phyloP scores from a whole-genome alignment of 2,113 vertebrate species.

The Corapipo altera region DNA sequence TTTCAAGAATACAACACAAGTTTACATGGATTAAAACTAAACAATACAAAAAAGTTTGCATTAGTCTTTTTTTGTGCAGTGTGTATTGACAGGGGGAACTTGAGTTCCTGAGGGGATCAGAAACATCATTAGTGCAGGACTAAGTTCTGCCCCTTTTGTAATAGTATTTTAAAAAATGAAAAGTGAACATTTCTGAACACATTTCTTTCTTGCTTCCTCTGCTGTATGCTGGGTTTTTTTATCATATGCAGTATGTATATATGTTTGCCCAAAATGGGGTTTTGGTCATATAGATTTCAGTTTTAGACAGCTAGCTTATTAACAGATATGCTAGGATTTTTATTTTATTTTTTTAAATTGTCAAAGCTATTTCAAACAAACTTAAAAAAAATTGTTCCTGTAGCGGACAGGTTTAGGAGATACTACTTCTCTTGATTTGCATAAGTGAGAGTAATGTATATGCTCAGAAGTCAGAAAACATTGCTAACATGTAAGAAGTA shows the following conservation, averaged over 20 bases:
- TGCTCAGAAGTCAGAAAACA: conserved; percentile 20
- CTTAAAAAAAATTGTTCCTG: conserved; percentile 33
- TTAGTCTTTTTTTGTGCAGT: conserved; percentile 67
- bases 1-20: conserved; percentile 64
- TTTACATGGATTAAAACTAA: conserved; percentile 75
- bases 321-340: conserved; percentile 64
- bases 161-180: conserved; percentile 38
- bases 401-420: conserved; percentile 39
- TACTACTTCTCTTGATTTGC: conserved; percentile 5
- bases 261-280: conserved; percentile 56
- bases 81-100: conserved; percentile 48
- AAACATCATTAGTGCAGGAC: conserved; percentile 55
- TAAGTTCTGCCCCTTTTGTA: conserved; percentile 60
- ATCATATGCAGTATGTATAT: conserved; percentile 61
- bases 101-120: conserved; percentile 61
- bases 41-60: conserved; percentile 61
- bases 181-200: conserved; percentile 48
- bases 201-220: conserved; percentile 50
- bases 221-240: conserved; percentile 62
- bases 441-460: conserved; percentile 39
- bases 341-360: conserved; percentile 69
- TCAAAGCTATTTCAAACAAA: conserved; percentile 61
- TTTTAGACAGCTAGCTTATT: conserved; percentile 63
- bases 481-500: conserved; percentile 51
- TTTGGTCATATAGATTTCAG: conserved; percentile 56